phyloP scores from a whole-genome alignment of 23 tunicate species.

The Phallusia fumigata region DNA sequence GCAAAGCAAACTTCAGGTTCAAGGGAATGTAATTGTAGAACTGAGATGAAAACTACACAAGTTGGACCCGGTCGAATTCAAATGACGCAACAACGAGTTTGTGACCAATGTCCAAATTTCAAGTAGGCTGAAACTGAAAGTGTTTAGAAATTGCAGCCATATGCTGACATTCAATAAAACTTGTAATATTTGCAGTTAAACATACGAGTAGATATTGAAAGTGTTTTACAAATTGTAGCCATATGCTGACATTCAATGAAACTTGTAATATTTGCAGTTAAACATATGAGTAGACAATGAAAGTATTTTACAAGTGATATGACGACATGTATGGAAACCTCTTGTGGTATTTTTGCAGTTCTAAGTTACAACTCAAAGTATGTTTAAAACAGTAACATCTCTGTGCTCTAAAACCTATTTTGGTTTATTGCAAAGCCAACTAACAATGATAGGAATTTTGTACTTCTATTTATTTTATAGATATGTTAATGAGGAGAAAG shows the following conservation, averaged over 20 bases:
- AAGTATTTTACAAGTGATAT: too few species aligned
- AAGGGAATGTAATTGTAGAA: slow-evolving; percentile 91
- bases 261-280: background rate
- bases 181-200: background rate
- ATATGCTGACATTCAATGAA: background rate
- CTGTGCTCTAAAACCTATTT: too few species aligned
- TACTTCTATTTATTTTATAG: slow-evolving; percentile 35
- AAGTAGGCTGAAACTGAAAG: slow-evolving; percentile 39
- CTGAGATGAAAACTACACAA: slow-evolving; percentile 92
- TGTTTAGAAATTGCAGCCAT: too few species aligned
- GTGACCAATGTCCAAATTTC: slow-evolving; percentile 98
- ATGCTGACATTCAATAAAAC: background rate
- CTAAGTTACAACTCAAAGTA: too few species aligned
- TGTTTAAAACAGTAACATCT: too few species aligned
- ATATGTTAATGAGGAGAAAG: slow-evolving; percentile 84
- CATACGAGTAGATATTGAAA: background rate
- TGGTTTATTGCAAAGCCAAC: too few species aligned
- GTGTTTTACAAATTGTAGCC: too few species aligned
- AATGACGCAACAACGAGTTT: slow-evolving; percentile 93
- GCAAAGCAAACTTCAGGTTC: slow-evolving; percentile 82
- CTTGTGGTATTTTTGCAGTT: too few species aligned
- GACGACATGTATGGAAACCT: too few species aligned
- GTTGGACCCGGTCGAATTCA: slow-evolving; percentile 94
- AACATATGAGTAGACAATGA: background rate
- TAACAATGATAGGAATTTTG: too few species aligned